phyloP scores from a whole-genome alignment of 2,113 vertebrate genomes.

The Labeo catla region DNA sequence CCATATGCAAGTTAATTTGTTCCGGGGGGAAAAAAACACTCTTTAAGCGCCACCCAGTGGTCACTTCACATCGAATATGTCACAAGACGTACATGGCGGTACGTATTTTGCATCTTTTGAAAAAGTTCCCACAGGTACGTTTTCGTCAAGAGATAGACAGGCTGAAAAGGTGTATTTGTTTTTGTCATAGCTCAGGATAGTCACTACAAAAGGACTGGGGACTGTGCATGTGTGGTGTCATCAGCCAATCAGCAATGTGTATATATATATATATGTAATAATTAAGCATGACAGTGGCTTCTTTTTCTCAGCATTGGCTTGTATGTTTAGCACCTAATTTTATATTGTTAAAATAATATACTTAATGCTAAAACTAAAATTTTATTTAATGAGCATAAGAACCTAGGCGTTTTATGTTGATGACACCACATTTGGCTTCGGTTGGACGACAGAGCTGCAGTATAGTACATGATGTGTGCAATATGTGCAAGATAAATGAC shows the following conservation, averaged over 20 bases:
- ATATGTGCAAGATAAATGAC: conserved; percentile 49
- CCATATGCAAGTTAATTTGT: no score
- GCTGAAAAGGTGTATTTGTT: no score
- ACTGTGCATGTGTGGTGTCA: background rate
- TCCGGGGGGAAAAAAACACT: no score
- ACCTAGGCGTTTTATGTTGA: background rate
- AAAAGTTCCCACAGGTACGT: no score
- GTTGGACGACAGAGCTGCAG: background rate
- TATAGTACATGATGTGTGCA: conserved; percentile 28
- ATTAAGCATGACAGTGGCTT: no score
- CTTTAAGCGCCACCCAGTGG: no score
- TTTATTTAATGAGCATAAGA: background rate
- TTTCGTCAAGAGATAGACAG: no score
- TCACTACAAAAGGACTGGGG: background rate
- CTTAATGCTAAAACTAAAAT: conserved; percentile 7
- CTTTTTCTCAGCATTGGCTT: no score
- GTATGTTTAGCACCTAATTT: background rate
- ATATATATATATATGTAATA: no score
- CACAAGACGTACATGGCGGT: no score
- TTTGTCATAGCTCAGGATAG: background rate
- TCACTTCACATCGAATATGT: no score
- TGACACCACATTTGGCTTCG: conserved; percentile 36
- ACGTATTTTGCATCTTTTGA: no score
- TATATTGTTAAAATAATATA: background rate
- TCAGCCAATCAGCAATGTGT: background rate